These are phyloP conservation scores for Allophyes oxyacanthae DNA, from an alignment of 2,888 invertebrate genomes.

Conservation along the genomic window DNA sequence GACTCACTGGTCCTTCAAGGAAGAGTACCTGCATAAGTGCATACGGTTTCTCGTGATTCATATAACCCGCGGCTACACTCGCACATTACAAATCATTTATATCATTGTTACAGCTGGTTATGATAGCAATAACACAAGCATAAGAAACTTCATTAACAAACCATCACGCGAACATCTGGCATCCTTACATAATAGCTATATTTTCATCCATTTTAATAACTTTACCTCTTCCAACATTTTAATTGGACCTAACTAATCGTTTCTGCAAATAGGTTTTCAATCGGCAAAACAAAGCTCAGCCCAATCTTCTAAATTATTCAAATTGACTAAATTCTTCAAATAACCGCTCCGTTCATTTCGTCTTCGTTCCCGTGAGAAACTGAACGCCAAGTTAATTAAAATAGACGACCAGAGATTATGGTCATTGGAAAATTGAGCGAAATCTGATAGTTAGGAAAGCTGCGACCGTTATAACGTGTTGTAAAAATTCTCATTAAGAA, in stretches of 20 bases:
- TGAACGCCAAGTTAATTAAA: conserved; percentile 49
- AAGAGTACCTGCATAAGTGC: no score
- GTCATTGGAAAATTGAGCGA: conserved; percentile 42
- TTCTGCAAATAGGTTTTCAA: conserved; percentile 50
- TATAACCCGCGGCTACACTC: no score
- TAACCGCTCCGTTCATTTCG: conserved; percentile 27
- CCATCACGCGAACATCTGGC: conserved; percentile 30
- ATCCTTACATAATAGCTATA: conserved; percentile 16
- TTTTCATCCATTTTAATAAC: conserved; percentile 19
- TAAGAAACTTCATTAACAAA: conserved; percentile 29
- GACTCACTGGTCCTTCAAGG: not conserved
- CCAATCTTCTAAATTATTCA: conserved; percentile 53
- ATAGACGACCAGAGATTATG: conserved; percentile 35
- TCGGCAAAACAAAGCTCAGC: conserved; percentile 49
- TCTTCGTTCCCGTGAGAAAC: conserved; percentile 68
- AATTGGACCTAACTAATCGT: conserved; percentile 45
- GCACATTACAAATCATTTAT: conserved; percentile 12
- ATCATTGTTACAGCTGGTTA: conserved; percentile 16
- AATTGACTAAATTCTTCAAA: conserved; percentile 59
- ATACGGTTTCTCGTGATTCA: no score
- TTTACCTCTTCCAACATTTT: conserved; percentile 32
- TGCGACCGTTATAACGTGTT: conserved; percentile 29
- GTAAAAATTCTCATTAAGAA: conserved; percentile 44
- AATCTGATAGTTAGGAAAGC: conserved; percentile 50
- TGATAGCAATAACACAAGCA: conserved; percentile 22